A percentile compares a stretch with the other conserved stretches of the same genome.
Conservation (phyloP, 2,113 vertebrate species). For the Saimiri boliviensis region DNA sequence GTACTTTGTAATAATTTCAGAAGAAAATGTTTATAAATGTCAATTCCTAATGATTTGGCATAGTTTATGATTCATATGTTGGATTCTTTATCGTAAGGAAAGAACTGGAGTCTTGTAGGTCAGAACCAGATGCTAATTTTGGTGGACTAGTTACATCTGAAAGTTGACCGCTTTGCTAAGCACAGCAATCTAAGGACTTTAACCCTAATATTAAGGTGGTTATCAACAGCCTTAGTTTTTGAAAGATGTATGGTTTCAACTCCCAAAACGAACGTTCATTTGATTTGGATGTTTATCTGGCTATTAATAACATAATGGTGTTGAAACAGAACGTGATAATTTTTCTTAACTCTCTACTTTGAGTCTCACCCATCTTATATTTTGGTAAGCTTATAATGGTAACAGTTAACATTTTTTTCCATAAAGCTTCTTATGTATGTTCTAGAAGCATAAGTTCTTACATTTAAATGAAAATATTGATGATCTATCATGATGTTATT, state of each 20-base stretch:
- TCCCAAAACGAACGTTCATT: slow-evolving; percentile 11
- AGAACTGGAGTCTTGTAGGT: neutral
- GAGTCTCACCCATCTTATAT: neutral
- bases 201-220: neutral
- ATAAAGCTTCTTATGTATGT: neutral
- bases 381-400: neutral
- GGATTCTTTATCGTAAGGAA: neutral
- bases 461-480: neutral
- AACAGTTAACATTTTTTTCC: neutral
- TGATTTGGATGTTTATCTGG: slow-evolving; percentile 6
- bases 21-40: slow-evolving; percentile 25
- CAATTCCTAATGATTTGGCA: neutral
- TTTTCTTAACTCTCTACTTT: neutral
- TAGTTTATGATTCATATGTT: neutral
- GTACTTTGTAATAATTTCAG: neutral
- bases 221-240: neutral
- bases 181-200: neutral
- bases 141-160: neutral
- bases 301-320: neutral
- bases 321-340: neutral
- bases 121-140: neutral
- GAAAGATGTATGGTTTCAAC: neutral
- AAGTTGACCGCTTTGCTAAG: neutral
- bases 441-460: neutral
- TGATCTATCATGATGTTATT: neutral